Evolutionary conservation across 64 coral and sea anemone genomes (phyloP), one percentile per base, ranked within the genome.

Genomic region (Montipora efflorescens): DNA sequence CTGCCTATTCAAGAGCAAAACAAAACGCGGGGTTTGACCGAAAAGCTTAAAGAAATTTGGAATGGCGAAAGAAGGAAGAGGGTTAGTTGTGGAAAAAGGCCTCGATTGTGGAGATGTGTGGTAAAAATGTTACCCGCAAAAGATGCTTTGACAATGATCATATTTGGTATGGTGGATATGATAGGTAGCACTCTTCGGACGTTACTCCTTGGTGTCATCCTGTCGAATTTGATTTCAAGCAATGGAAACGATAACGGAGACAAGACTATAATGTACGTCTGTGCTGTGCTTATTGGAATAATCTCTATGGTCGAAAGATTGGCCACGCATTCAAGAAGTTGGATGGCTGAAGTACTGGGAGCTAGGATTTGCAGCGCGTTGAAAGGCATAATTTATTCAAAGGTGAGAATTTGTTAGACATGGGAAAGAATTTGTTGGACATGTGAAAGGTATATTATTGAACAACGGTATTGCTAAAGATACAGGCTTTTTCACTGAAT

Each of bases 41-140:
- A 83, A 46, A 46, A 59, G 7, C 90, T 91, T 50, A 28, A 80
- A 53, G 50, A 74, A 28, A 19, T 64, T 23, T 91, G 90, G 90
- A 5, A 49, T 18, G 47, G 49, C 3, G 44, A 78, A 6, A 47
- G 16, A 49, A 47, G 1, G 7, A 16, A 50, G 5, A 43, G 55
- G 20, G 2, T 22, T 1, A 14, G 8, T 13, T 5, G 11, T 5
- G 76, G 47, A 49, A 49, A 78, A 47, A 78, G 46, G n/a, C 76
- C 76, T 19, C 44, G 14, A 78, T 46, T 78, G 2, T 78, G 76
- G 76, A 78, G 14, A 78, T 18, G 76, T 49, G 46, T 78, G 13
- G 12, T 18, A 7, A 78, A 47, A 14, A 78, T 78, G 45, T 16
- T 78, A 8, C 15, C 44, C 3, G 3, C 13, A 1, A 18, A 7